Evolutionary conservation across 2,113 vertebrate genomes (phyloP).

Genomic region (Zosterops japonicus): DNA sequence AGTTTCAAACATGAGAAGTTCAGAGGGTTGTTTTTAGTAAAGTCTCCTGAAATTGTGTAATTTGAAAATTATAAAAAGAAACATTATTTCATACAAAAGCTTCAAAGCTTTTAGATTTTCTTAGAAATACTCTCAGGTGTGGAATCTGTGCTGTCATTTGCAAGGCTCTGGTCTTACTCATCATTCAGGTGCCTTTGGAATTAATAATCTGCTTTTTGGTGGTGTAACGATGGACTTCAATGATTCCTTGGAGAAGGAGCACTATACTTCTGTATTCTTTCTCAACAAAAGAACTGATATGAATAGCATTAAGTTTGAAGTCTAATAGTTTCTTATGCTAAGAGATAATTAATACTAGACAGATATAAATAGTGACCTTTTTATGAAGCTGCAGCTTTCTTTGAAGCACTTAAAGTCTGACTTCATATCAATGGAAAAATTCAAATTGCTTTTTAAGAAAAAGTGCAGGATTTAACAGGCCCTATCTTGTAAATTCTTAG

Average conservation of each 20-base stretch:
- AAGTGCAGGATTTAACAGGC: background rate
- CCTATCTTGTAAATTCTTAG: background rate
- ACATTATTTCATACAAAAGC: background rate
- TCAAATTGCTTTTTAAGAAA: conserved; percentile 17
- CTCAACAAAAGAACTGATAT: background rate
- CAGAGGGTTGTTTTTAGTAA: background rate
- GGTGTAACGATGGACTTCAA: background rate
- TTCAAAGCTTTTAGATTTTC: background rate
- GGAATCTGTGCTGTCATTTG: background rate
- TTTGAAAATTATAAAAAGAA: background rate
- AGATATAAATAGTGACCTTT: conserved; percentile 9
- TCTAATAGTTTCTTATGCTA: background rate
- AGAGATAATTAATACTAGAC: background rate
- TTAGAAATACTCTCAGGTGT: background rate
- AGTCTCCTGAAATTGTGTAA: background rate
- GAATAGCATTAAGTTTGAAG: background rate
- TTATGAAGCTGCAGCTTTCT: background rate
- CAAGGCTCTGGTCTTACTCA: background rate
- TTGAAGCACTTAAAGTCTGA: background rate
- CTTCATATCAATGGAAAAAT: conserved; percentile 2
- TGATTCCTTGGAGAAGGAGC: background rate
- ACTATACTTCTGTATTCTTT: background rate
- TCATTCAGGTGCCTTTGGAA: background rate
- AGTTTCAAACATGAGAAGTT: background rate
- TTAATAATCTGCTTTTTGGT: background rate